Conservation (phyloP, 2,113 vertebrate genomes). For the Microtus pennsylvanicus region DNA sequence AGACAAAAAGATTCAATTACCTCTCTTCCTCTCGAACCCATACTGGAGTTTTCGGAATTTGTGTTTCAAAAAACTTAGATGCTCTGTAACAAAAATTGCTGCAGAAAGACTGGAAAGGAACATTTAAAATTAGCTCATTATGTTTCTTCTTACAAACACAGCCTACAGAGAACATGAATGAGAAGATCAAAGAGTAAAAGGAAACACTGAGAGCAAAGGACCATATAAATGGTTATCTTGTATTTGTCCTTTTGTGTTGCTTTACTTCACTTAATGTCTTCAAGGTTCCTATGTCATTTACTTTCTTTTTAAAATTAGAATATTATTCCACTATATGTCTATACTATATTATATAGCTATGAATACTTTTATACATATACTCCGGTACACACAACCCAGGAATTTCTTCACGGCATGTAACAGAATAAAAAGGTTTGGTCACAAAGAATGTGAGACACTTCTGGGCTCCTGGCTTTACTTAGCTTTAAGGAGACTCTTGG, state of each 20-base stretch:
- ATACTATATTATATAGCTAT: not conserved
- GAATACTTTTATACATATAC: not conserved
- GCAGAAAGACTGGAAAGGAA: slow-evolving; percentile 92
- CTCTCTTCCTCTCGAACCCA: slow-evolving; percentile 94
- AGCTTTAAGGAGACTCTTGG: not conserved
- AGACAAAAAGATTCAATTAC: slow-evolving; percentile 83
- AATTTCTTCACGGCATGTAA: not conserved
- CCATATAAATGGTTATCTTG: not conserved
- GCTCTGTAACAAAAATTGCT: slow-evolving; percentile 98
- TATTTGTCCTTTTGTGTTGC: slow-evolving; percentile 18
- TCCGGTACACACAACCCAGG: not conserved
- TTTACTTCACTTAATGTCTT: slow-evolving; percentile 50
- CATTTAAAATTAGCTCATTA: not conserved
- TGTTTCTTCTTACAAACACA: slow-evolving; percentile 40
- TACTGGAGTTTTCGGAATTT: slow-evolving; percentile 94
- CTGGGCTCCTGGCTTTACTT: not conserved
- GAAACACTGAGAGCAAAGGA: slow-evolving; percentile 27
- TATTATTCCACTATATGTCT: not conserved
- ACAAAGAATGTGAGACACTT: not conserved
- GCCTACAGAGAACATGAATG: slow-evolving; percentile 32
- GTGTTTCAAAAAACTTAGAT: slow-evolving; percentile 95
- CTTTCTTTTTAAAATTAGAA: not conserved
- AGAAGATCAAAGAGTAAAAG: slow-evolving; percentile 8
- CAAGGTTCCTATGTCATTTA: slow-evolving; percentile 16
- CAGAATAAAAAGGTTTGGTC: not conserved